These are phyloP conservation scores for Eupeodes luniger DNA, from an alignment of 2,888 invertebrate species.

Conservation along the genomic window DNA sequence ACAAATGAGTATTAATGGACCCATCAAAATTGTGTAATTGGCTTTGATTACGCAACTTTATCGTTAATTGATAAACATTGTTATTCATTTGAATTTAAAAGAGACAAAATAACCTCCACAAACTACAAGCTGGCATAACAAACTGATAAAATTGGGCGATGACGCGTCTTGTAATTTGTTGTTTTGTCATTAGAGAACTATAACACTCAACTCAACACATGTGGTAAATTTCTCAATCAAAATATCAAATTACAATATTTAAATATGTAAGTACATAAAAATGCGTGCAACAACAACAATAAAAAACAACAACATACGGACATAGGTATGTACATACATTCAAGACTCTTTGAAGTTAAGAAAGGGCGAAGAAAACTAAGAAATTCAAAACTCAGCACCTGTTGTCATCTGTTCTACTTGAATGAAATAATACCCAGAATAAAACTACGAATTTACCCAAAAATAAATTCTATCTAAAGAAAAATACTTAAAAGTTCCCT, in stretches of 20 bases:
- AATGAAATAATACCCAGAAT: background rate
- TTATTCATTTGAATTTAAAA: background rate
- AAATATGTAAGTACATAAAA: background rate
- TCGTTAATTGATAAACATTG: background rate
- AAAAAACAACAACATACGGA: background rate
- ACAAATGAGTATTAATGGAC: no score
- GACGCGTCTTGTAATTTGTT: constrained; percentile 24
- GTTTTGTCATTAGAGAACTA: constrained; percentile 17
- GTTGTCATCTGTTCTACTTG: constrained; percentile 9
- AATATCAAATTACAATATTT: constrained; percentile 58
- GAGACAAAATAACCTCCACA: background rate
- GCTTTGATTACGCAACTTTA: constrained; percentile 6
- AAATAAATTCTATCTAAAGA: constrained; percentile 4
- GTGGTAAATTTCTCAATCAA: constrained; percentile 52
- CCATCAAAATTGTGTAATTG: no score
- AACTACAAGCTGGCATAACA: background rate
- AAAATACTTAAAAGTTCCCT: constrained; percentile 1
- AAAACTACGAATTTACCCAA: constrained; percentile 16
- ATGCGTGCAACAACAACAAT: constrained; percentile 22
- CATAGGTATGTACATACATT: background rate
- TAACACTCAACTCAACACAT: constrained; percentile 51
- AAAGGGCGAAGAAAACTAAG: background rate
- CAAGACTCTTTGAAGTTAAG: background rate
- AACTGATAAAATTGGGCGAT: background rate
- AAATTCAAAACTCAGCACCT: constrained; percentile 37